Evolutionary conservation across 2,888 invertebrate species (phyloP), one percentile per base, ranked within the genome.

Genomic region (Griposia aprilina): DNA sequence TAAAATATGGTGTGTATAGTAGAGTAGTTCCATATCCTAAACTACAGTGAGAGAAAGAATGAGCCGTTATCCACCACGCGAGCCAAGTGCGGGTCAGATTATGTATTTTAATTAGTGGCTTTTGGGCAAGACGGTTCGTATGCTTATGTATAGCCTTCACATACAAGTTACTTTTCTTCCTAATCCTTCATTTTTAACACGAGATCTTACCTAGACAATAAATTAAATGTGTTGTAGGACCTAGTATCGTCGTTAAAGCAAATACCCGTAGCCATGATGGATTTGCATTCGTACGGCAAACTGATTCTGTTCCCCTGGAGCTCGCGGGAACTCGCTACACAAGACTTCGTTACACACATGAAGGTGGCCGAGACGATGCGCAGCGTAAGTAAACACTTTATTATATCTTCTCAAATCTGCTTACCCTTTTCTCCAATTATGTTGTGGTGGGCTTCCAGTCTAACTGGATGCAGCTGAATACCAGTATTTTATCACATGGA

Each of bases 271-370:
- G 93, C 89, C 1, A 68, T 90, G 45, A 23, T 93, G 45, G 93
- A 93, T 74, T 62, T 93, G 23, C 93, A 94, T 80, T 81, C 91
- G 2, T 93, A 91, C 76, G 93, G 93, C 0, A 91, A 93, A 26
- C 15, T 89, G 30, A 86, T 94, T 45, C 13, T 92, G 11, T 92
- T 89, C 60, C 93, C 93, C 0, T 93, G 93, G 93, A 84, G 90
- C 63, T 88, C 88, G 2, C 84, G 78, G 41, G 62, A 85, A 1
- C 13, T 11, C 13, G 68, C 80, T 1, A 86, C 90, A 2, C 10
- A 75, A 20, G 84, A 92, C 76, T 52, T 73, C 0, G 63, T 77
- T 2, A 30, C 83, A 6, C 90, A 90, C 45, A 81, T 78, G 59
- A 68, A 68, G 11, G 82, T 87, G 3, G 90, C 91, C 36, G 74